Evolutionary conservation across 2,797 vertebrate genomes (phyloP), one percentile per base, ranked within the genome.

Genomic region (Aeoliscus strigatus): DNA sequence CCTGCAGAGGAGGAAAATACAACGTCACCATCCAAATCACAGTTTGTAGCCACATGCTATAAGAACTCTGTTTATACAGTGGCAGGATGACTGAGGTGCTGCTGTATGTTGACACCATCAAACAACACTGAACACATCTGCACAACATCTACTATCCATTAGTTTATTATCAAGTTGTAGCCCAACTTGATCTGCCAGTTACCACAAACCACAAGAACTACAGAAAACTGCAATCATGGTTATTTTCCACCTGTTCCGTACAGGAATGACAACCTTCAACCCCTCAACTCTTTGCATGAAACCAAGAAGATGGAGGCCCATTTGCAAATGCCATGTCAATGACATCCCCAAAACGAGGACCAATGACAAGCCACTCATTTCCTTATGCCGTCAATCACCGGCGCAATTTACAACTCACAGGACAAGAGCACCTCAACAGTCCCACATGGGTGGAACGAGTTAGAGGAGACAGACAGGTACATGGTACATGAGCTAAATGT

Each of bases 1-100:
- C 80, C 96, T 99, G 87, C 29, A 51, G 38, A 21, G 39, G 30
- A 63, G 15, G 27, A 25, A 30, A 50, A 50, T 17, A 67, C 31
- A 65, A 30, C 56, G 45, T 55, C 27, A 67, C 12, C 27, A 26
- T 53, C 17, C 35, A 26, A 4, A 65, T 47, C 26, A 65, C 35
- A 50, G 62, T 27, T 18, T 27, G 14, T 3, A 32, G 46, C 35
- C 35, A 31, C 55, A 54, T 36, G 18, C 11, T 2, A 18, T 25
- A 15, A 60, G 60, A 39, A 62, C 43, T n/a, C n/a, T n/a, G n/a
- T n/a, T n/a, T n/a, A n/a, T n/a, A n/a, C n/a, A n/a, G n/a, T n/a
- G n/a, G n/a, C n/a, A n/a, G n/a, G n/a, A n/a, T n/a, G n/a, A n/a
- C n/a, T n/a, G n/a, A n/a, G 47, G 16, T 58, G 39, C 13, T 30